These are phyloP conservation scores for Desmodus rotundus DNA, from an alignment of 2,113 vertebrate genomes.

Conservation along the genomic window DNA sequence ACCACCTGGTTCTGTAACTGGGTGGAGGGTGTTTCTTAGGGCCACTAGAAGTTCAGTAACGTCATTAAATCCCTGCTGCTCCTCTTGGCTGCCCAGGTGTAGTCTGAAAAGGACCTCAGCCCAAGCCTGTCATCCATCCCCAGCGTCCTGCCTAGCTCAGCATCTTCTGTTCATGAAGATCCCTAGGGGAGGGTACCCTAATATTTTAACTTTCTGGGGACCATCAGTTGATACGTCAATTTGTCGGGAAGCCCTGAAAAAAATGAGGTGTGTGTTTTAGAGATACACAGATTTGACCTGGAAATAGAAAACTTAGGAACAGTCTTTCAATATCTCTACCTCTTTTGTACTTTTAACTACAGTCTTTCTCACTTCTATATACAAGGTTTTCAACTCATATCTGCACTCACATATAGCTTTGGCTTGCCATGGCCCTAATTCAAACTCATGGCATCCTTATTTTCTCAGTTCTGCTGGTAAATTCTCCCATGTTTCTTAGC, in stretches of 20 bases:
- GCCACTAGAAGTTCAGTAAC: not conserved
- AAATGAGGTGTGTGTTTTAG: constrained; percentile 1
- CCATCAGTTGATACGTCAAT: not conserved
- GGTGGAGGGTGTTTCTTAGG: not conserved
- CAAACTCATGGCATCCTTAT: not conserved
- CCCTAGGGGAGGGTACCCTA: not conserved
- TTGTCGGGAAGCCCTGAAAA: not conserved
- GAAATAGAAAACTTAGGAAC: not conserved
- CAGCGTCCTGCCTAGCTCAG: not conserved
- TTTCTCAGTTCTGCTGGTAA: not conserved
- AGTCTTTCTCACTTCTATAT: not conserved
- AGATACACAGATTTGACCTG: not conserved
- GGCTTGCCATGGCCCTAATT: not conserved
- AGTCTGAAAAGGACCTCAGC: not conserved
- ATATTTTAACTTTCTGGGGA: not conserved
- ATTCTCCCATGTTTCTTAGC: not conserved
- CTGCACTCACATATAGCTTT: not conserved
- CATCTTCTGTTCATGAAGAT: not conserved
- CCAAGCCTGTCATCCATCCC: not conserved
- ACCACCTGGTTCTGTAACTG: not conserved
- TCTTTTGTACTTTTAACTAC: not conserved
- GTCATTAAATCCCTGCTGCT: not conserved
- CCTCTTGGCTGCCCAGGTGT: not conserved
- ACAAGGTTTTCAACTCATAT: not conserved
- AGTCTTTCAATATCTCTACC: not conserved